Evolutionary conservation across 1,140 invertebrate species (phyloP), one percentile per base, ranked within the genome.

Genomic region (Tetramorium alpestre): DNA sequence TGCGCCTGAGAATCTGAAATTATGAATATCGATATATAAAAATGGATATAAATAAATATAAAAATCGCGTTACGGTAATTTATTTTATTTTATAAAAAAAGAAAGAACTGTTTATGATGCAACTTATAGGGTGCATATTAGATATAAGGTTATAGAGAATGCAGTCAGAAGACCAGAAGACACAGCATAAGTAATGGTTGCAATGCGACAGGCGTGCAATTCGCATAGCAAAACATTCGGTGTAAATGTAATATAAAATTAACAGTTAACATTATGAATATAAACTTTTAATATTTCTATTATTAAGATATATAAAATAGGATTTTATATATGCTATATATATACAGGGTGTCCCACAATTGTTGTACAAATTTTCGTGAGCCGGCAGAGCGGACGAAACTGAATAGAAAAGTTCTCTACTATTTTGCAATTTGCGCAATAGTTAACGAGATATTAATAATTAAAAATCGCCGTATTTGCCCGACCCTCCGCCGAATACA

Each of bases 161-260:
- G 33, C 33, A 33, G 3, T 33, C 3, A 18, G 4, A n/a, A 65
- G 3, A 8, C 2, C 38, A 22, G 0, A 33, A 78, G 49, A 60
- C 69, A 84, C 7, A 11, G 38, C 8, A 13, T 28, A n/a, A 81
- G 41, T 44, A 62, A 62, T 16, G 80, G 69, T 84, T 84, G 80
- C 80, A 22, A 11, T 84, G 22, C 69, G 1, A 6, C 18, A 84
- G 80, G 80, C 80, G 69, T 54, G 2, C 1, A 0, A 44, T n/a
- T 38, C 7, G 18, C 22, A 13, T 18, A 1, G 5, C 6, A 49
- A 22, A 5, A 4, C 25, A 60, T 44, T 72, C 16, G 0, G 3
- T 51, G 8, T 33, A 67, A 78, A 44, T 60, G 6, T 3, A 56
- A 58, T 44, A 60, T 44, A 47, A 47, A 25, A 56, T 73, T 38